A percentile compares a stretch with the other conserved stretches of the same genome.
These are phyloP conservation scores for Sardinella longiceps DNA, from an alignment of 2,797 vertebrate genomes.

Conservation along the genomic window DNA sequence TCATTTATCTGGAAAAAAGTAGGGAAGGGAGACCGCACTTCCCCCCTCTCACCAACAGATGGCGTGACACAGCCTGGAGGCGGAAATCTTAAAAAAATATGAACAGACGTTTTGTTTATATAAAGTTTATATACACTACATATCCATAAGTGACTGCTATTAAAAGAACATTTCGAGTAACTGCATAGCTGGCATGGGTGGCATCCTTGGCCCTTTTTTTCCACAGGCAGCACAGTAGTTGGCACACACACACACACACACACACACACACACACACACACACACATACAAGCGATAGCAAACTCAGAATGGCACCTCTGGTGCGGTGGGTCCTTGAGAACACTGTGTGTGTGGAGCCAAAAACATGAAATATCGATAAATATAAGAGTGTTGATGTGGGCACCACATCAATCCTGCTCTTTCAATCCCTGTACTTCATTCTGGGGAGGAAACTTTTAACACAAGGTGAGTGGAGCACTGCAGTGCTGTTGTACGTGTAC, in stretches of 20 bases:
- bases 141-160: background rate
- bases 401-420: background rate
- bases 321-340: background rate
- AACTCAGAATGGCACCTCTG: background rate
- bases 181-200: background rate
- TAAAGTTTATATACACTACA: too few species aligned
- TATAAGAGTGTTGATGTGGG: background rate
- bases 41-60: conserved; percentile 1
- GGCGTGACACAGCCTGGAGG: conserved; percentile 14
- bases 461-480: background rate
- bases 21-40: background rate
- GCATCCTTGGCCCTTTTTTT: background rate
- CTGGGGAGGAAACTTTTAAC: background rate
- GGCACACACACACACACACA: conserved; percentile 11
- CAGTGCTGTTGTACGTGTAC: background rate
- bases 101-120: background rate
- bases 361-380: conserved; percentile 4
- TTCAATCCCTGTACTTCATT: background rate
- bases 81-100: background rate
- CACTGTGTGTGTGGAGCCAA: background rate
- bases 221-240: background rate
- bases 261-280: conserved; percentile 22
- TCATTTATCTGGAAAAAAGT: conserved; percentile 10
- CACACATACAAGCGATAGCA: background rate
- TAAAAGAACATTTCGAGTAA: too few species aligned